Conservation (phyloP, 2,888 invertebrate species). For the Spodoptera littoralis region DNA sequence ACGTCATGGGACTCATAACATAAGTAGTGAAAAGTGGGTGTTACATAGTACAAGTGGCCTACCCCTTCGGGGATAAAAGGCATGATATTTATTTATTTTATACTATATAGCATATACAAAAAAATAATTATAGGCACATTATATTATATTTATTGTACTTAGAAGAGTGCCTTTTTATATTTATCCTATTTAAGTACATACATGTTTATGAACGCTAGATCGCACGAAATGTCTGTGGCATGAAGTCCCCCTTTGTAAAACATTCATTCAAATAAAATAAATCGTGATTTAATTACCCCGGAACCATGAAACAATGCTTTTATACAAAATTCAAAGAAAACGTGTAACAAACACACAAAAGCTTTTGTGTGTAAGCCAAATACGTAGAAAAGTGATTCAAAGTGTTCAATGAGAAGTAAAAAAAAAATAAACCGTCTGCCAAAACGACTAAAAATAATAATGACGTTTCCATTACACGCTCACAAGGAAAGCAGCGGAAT, state of each 20-base stretch:
- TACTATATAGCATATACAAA: too few relatives aligned
- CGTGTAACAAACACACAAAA: slow-evolving; percentile 39
- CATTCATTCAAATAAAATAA: neutral
- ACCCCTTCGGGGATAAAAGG: too few relatives aligned
- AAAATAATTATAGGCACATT: too few relatives aligned
- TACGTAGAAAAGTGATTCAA: slow-evolving; percentile 69
- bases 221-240: too few relatives aligned
- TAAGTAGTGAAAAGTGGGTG: too few relatives aligned
- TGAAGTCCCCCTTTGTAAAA: neutral
- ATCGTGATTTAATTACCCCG: slow-evolving; percentile 19
- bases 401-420: slow-evolving; percentile 51
- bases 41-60: too few relatives aligned
- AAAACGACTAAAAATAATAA: slow-evolving; percentile 68
- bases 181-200: too few relatives aligned
- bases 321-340: slow-evolving; percentile 16
- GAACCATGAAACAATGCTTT: slow-evolving; percentile 15
- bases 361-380: slow-evolving; percentile 62
- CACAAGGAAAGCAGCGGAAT: slow-evolving; percentile 52
- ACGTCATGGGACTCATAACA: too few relatives aligned
- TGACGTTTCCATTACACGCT: slow-evolving; percentile 56
- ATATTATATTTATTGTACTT: too few relatives aligned
- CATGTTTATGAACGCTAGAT: too few relatives aligned
- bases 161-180: too few relatives aligned
- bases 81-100: too few relatives aligned
- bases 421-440: slow-evolving; percentile 60